A percentile compares a stretch with the other conserved stretches of the same genome.
Evolutionary conservation across 2,888 invertebrate genomes (phyloP).

Genomic region (Ectemnius lituratus): DNA sequence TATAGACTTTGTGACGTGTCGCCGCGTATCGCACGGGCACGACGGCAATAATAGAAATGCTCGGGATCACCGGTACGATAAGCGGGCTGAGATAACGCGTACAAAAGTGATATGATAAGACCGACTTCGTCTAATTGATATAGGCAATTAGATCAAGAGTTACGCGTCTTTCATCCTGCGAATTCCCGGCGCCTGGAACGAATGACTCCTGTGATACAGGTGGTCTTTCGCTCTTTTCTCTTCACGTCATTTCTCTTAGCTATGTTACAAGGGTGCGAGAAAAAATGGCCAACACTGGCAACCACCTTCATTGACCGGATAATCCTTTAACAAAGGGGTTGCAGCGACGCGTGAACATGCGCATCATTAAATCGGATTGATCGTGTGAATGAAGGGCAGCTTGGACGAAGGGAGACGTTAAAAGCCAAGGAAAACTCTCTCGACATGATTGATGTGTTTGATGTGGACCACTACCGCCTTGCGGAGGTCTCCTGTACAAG

Average conservation of each 20-base stretch:
- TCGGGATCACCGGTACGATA: conserved; percentile 37
- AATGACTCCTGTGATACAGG: too few species aligned
- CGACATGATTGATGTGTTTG: conserved; percentile 47
- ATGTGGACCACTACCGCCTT: conserved; percentile 1
- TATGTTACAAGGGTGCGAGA: too few species aligned
- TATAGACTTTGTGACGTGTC: conserved; percentile 53
- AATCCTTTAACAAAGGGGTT: too few species aligned
- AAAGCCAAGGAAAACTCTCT: conserved; percentile 35
- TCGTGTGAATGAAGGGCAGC: not conserved
- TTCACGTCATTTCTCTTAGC: too few species aligned
- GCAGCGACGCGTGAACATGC: not conserved
- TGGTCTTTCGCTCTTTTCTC: too few species aligned
- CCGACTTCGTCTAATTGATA: conserved; percentile 46
- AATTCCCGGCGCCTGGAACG: not conserved
- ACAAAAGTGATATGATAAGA: conserved; percentile 51
- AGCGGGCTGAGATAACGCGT: conserved; percentile 47
- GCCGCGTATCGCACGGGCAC: conserved; percentile 23
- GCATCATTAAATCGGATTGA: not conserved
- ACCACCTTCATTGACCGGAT: not conserved
- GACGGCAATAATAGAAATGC: conserved; percentile 58
- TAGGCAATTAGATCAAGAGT: conserved; percentile 41
- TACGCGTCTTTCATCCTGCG: conserved; percentile 9
- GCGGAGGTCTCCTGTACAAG: not conserved
- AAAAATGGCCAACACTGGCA: too few species aligned
- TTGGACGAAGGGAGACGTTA: conserved; percentile 16